Evolutionary conservation across 2,797 vertebrate genomes (phyloP), one percentile per base, ranked within the genome.

Genomic region (Gallinago stenura): DNA sequence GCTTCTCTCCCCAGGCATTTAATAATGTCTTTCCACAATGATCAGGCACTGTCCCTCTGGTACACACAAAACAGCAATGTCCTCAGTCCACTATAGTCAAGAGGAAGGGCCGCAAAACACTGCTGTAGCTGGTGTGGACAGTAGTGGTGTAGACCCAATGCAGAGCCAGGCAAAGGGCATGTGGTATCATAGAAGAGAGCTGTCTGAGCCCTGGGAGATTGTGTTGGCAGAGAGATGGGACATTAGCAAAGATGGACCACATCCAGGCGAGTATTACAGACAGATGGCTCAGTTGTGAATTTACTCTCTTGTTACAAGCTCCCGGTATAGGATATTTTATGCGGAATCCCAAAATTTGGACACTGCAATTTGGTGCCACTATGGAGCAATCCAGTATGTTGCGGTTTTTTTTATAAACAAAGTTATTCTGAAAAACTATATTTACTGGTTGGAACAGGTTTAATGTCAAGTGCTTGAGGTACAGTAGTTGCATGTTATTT

Each of bases 61-160:
- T 43, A 48, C 48, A 14, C 65, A 3, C 11, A 10, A 30, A 61
- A 21, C 57, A 35, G 41, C 20, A 1, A 2, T 4, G 25, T 45
- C 21, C 37, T n/a, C 31, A 3, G n/a, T 28, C 50, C 30, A 1
- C 21, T 31, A 4, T 10, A 19, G 24, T 6, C 48, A 7, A 25
- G 62, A 64, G 56, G 43, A 30, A 31, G 30, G 35, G 26, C 21
- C 35, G 15, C 43, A 35, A 58, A 33, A 7, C 2, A 3, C 68
- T 41, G n/a, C 35, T 35, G 35, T 4, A 8, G 53, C 31, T 46
- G 28, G 2, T 0, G 0, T 9, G 51, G 35, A 17, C 12, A 46
- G 43, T 7, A 20, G 45, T 0, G 0, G 43, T 21, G 58, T 15
- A 61, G 75, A 41, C 7, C 26, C 48, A 39, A 1, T 25, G 64